A percentile compares a stretch with the other conserved stretches of the same genome.
These are phyloP conservation scores for Oceanodroma leucorhoa DNA, from an alignment of 2,797 vertebrate genomes.

Conservation along the genomic window DNA sequence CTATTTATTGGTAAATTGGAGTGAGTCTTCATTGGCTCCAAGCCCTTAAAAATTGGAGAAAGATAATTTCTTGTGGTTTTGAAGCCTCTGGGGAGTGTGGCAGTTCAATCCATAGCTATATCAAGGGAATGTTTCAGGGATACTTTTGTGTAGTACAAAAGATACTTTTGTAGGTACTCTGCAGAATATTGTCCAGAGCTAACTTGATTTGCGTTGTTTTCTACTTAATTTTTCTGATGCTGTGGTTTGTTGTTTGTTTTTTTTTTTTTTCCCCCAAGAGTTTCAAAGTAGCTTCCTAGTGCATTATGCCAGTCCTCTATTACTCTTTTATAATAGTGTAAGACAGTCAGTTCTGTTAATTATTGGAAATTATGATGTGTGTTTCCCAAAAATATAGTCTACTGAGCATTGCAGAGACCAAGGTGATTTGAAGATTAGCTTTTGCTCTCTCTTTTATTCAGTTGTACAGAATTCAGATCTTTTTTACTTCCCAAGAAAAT, in stretches of 20 bases:
- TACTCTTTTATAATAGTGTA: background rate
- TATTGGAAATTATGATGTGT: background rate
- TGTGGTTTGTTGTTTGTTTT: background rate
- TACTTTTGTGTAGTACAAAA: background rate
- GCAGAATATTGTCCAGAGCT: background rate
- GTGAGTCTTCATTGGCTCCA: background rate
- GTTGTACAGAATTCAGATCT: background rate
- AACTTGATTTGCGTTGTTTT: background rate
- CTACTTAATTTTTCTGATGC: background rate
- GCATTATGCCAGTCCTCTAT: background rate
- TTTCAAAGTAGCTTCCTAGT: background rate
- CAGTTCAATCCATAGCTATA: background rate
- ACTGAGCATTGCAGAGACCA: background rate
- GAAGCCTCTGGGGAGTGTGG: background rate
- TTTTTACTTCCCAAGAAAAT: background rate
- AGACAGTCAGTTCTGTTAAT: background rate
- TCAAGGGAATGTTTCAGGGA: background rate
- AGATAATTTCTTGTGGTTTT: background rate
- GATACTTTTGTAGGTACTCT: background rate
- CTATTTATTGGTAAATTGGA: background rate
- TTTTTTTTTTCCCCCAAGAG: background rate
- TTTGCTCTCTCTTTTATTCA: background rate
- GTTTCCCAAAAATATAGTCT: background rate
- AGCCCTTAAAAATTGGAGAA: background rate
- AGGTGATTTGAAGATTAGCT: background rate